Percentiles rank a stretch among this genome's conserved stretches.
Evolutionary conservation across 2,797 vertebrate species (phyloP).

Genomic region (Nannoperca obscura): DNA sequence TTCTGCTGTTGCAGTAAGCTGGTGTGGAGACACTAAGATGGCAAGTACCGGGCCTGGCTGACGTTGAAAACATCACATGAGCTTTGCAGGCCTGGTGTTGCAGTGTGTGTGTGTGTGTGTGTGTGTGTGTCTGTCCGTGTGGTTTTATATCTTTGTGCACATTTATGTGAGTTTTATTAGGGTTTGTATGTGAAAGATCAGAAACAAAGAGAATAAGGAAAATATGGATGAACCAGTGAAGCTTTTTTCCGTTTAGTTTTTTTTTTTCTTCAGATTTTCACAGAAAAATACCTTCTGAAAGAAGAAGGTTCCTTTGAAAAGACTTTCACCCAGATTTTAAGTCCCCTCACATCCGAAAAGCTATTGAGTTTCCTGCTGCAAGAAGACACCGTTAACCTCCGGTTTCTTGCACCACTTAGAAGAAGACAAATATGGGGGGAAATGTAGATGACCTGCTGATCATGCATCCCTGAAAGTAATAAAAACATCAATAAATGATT

Average conservation of each 20-base stretch:
- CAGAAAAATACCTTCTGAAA: constrained; percentile 13
- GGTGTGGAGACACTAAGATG: constrained; percentile 77
- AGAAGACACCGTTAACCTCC: constrained; percentile 26
- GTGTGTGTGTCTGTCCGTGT: not conserved
- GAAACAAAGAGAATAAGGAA: constrained; percentile 37
- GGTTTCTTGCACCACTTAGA: constrained; percentile 25
- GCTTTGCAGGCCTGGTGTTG: constrained; percentile 40
- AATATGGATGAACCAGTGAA: constrained; percentile 22
- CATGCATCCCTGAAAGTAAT: constrained; percentile 20
- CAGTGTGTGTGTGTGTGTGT: constrained; percentile 4
- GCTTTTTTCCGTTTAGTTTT: not conserved
- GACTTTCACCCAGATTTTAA: constrained; percentile 32
- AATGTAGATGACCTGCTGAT: constrained; percentile 35
- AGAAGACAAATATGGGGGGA: not conserved
- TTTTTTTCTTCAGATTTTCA: constrained; percentile 17
- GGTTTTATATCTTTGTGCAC: constrained; percentile 18
- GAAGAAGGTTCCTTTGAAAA: constrained; percentile 33
- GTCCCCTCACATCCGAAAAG: constrained; percentile 14
- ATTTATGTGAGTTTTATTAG: constrained; percentile 24
- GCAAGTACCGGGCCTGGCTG: constrained; percentile 65
- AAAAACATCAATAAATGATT: constrained; percentile 25
- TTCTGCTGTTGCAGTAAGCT: constrained; percentile 65
- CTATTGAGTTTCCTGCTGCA: constrained; percentile 37
- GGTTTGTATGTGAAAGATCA: constrained; percentile 30
- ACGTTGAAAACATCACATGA: constrained; percentile 53